Evolutionary conservation across 2,113 vertebrate species (phyloP).

Genomic region (Dasyurus viverrinus): DNA sequence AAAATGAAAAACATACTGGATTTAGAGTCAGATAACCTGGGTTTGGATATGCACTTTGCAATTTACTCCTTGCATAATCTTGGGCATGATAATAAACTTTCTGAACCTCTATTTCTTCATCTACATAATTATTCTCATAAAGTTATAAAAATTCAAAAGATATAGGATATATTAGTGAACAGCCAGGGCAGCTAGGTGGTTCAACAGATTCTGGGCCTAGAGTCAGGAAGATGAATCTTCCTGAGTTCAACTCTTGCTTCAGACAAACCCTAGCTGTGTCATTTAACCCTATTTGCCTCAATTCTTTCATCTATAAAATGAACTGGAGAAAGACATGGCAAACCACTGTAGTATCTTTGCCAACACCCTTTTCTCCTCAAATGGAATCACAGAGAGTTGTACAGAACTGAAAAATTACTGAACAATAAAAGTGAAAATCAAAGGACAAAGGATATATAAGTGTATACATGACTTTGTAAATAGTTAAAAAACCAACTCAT

Average conservation of each 20-base stretch:
- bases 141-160: background rate
- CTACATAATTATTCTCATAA: background rate
- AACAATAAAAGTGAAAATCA: background rate
- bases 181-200: background rate
- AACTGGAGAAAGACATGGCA: background rate
- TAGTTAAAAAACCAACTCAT: background rate
- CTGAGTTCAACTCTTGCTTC: background rate
- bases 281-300: background rate
- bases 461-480: background rate
- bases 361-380: background rate
- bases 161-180: background rate
- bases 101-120: background rate
- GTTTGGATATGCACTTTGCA: background rate
- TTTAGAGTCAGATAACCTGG: background rate
- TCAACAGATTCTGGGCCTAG: background rate
- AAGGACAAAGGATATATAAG: background rate
- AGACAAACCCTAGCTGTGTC: background rate
- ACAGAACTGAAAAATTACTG: background rate
- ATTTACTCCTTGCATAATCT: background rate
- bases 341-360: background rate
- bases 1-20: background rate
- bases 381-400: background rate
- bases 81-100: background rate
- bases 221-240: background rate
- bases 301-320: background rate